Evolutionary conservation across 2,888 invertebrate genomes (phyloP).

Genomic region (Isotomurus palustris): DNA sequence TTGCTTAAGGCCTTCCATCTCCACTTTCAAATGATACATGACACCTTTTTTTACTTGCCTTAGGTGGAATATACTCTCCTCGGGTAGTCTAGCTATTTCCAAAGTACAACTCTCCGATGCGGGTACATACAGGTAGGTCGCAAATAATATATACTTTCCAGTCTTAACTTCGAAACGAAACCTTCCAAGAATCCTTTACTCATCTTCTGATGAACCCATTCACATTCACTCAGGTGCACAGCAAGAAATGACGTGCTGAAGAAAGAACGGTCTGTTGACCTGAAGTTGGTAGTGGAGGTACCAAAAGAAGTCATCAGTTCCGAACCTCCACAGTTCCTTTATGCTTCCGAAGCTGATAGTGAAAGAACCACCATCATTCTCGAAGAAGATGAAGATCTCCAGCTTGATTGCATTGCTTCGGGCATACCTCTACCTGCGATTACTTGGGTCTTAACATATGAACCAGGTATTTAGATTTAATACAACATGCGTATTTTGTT

Average conservation of each 20-base stretch:
- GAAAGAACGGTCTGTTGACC: conserved; percentile 26
- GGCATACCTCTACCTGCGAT: conserved; percentile 35
- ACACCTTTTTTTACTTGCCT: too few species aligned
- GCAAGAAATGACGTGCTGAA: conserved; percentile 32
- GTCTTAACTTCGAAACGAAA: not conserved
- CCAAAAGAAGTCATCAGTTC: conserved; percentile 22
- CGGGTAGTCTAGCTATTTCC: conserved; percentile 41
- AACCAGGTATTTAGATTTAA: conserved; percentile 10
- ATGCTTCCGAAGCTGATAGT: conserved; percentile 22
- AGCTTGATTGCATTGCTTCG: conserved; percentile 38
- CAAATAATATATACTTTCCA: not conserved
- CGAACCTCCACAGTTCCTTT: conserved; percentile 33
- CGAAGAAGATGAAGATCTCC: conserved; percentile 32
- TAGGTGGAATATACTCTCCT: conserved; percentile 39
- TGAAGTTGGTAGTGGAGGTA: conserved; percentile 32
- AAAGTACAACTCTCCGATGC: conserved; percentile 31
- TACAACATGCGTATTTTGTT: too few species aligned
- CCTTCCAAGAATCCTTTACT: not conserved
- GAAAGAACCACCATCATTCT: conserved; percentile 27
- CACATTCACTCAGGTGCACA: conserved; percentile 26
- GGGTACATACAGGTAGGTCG: conserved; percentile 34
- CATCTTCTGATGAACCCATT: not conserved
- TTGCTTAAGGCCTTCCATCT: too few species aligned
- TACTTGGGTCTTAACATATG: conserved; percentile 32
- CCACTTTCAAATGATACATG: too few species aligned